Percentiles rank a stretch among this genome's conserved stretches.
Evolutionary conservation across 2,888 invertebrate genomes (phyloP).

Genomic region (Caenorhabditis sp.): DNA sequence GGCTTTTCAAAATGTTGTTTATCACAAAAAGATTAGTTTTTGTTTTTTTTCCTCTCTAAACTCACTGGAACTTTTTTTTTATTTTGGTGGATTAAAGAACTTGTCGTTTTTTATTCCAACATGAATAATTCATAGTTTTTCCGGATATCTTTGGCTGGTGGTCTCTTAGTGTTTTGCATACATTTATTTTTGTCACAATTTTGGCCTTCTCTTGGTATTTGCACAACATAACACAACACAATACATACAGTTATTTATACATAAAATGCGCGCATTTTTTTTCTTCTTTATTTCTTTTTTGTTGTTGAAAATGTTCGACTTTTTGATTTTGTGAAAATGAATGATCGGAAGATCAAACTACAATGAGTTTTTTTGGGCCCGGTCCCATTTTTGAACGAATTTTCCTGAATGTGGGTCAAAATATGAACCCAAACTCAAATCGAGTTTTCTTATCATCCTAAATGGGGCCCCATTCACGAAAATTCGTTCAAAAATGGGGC

Average conservation of each 20-base stretch:
- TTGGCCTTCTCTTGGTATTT: neutral
- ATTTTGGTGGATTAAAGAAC: neutral
- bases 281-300: neutral
- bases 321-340: no score
- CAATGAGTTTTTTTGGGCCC: no score
- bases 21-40: neutral
- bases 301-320: no score
- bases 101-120: neutral
- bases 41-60: no score
- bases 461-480: no score
- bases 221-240: neutral
- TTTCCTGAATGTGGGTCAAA: no score
- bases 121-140: neutral
- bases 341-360: no score
- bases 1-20: neutral
- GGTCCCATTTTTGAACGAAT: no score
- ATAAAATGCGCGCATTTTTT: neutral
- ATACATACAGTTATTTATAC: neutral
- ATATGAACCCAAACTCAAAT: no score
- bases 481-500: no score
- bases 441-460: no score
- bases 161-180: neutral
- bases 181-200: neutral
- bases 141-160: neutral
- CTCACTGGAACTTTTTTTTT: no score